Evolutionary conservation across 30 jellyfish, hydroid and myxozoan genomes (phyloP).

Genomic region (Pseudorhiza aurosa): DNA sequence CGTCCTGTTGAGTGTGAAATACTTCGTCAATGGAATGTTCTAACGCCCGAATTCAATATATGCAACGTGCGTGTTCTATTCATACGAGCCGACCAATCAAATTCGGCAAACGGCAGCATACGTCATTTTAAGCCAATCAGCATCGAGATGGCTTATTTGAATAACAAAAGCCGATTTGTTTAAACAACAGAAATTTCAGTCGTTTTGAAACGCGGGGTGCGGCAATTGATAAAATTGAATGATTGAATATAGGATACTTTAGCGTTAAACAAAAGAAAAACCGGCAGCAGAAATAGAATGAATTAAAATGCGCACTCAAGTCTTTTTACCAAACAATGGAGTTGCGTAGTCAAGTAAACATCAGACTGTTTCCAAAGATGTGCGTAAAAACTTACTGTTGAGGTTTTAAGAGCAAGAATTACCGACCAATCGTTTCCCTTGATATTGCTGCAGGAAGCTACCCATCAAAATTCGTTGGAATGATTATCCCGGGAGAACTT

Average conservation of each 20-base stretch:
- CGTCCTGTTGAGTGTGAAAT: not conserved
- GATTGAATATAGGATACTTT: not conserved
- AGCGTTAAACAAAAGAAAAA: not conserved
- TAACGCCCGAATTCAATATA: constrained; percentile 52
- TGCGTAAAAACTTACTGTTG: too few relatives aligned
- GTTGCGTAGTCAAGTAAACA: too few relatives aligned
- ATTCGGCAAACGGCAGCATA: not conserved
- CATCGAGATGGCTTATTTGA: constrained; percentile 31
- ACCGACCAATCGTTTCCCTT: too few relatives aligned
- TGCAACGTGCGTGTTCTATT: constrained; percentile 73
- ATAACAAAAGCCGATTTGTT: constrained; percentile 45
- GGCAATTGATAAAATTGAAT: constrained; percentile 2
- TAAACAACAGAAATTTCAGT: constrained; percentile 3
- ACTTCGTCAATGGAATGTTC: constrained; percentile 39
- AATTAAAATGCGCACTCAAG: too few relatives aligned
- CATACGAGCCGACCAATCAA: constrained; percentile 55
- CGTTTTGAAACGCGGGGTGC: constrained; percentile 25
- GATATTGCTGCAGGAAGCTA: too few relatives aligned
- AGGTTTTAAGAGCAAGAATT: too few relatives aligned
- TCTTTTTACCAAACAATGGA: too few relatives aligned
- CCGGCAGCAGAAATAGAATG: not conserved
- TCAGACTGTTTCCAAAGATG: too few relatives aligned
- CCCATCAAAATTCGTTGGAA: too few relatives aligned
- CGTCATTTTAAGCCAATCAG: constrained; percentile 58
- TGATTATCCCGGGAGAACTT: too few relatives aligned